Evolutionary conservation across 2,888 invertebrate species (phyloP).

Genomic region (Tetrapedia diversipes): DNA sequence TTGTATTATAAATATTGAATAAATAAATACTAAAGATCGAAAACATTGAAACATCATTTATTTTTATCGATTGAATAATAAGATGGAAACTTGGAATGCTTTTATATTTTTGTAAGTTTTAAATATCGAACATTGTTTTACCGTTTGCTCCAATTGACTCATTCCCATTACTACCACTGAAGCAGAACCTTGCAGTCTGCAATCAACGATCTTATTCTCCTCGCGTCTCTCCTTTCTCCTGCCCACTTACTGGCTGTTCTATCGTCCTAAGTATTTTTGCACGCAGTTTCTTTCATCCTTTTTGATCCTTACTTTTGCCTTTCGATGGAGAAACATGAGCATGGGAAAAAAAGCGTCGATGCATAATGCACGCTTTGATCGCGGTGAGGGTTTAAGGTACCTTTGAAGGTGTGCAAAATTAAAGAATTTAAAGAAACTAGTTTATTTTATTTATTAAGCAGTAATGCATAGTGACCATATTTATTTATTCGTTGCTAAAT

Average conservation of each 20-base stretch:
- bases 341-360: constrained; percentile 31
- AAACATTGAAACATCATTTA: not conserved
- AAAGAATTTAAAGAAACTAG: not conserved
- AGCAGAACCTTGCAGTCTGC: constrained; percentile 46
- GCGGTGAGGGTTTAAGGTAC: constrained; percentile 23
- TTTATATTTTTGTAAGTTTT: not conserved
- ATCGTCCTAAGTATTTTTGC: constrained; percentile 57
- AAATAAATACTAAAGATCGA: not conserved
- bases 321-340: constrained; percentile 27
- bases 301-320: constrained; percentile 55
- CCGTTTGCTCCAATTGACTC: constrained; percentile 21
- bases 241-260: constrained; percentile 43
- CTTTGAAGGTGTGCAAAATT: constrained; percentile 17
- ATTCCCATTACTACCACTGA: constrained; percentile 33
- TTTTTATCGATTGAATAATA: not conserved
- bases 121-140: not conserved
- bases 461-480: too few relatives aligned
- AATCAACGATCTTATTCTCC: constrained; percentile 51
- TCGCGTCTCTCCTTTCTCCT: constrained; percentile 25
- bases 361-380: constrained; percentile 48
- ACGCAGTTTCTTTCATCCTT: constrained; percentile 44
- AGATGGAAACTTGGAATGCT: not conserved
- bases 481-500: too few relatives aligned
- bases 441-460: constrained; percentile 5
- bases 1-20: too few relatives aligned